Evolutionary conservation across 2,113 vertebrate species (phyloP).

Genomic region (Mesembrinibis cayennensis): DNA sequence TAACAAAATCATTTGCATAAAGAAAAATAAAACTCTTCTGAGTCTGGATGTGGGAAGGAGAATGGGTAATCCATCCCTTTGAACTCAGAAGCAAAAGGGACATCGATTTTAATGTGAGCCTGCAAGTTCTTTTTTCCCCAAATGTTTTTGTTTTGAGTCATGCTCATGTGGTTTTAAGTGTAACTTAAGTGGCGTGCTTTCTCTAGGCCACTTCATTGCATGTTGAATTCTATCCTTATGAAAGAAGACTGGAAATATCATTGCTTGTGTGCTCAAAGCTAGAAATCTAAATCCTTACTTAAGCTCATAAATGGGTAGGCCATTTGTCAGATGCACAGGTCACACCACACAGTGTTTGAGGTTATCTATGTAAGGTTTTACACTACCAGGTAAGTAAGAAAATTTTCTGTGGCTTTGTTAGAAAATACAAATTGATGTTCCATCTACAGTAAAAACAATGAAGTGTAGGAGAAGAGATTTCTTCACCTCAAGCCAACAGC

Average conservation of each 20-base stretch:
- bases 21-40: not conserved
- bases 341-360: not conserved
- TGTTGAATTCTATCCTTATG: not conserved
- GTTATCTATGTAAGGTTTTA: not conserved
- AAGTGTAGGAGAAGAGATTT: not conserved
- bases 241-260: not conserved
- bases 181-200: not conserved
- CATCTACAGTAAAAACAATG: not conserved
- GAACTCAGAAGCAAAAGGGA: not conserved
- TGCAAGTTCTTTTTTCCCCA: not conserved
- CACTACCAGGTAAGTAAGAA: not conserved
- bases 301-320: not conserved
- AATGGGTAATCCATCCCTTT: not conserved
- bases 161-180: not conserved
- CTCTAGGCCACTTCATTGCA: not conserved
- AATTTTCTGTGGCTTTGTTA: not conserved
- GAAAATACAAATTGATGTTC: not conserved
- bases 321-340: fast-evolving
- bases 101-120: not conserved
- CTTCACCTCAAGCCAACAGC: not conserved
- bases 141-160: constrained; percentile 24
- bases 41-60: not conserved
- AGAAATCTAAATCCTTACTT: not conserved
- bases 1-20: not conserved
- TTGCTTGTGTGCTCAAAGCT: not conserved